Percentiles rank a stretch among this genome's conserved stretches.
Conservation (phyloP, 2,113 vertebrate species). For the Osmerus mordax region DNA sequence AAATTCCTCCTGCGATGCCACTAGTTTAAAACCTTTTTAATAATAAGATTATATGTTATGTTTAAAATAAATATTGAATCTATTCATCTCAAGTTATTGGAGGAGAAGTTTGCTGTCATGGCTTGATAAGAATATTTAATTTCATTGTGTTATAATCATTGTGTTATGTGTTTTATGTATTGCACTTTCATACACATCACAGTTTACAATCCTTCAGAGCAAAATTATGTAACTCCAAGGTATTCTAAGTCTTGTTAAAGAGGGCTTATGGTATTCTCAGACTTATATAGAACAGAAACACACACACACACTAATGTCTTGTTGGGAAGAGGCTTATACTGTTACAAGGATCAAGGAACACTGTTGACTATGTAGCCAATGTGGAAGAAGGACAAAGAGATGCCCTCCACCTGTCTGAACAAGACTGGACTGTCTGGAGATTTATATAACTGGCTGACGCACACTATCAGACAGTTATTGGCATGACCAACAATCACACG, state of each 20-base stretch:
- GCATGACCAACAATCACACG: slow-evolving; percentile 7
- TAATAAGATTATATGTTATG: slow-evolving; percentile 47
- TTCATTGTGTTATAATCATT: background rate
- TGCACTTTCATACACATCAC: too few species aligned
- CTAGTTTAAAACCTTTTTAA: slow-evolving; percentile 42
- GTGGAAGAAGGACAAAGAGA: slow-evolving; percentile 22
- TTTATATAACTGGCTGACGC: slow-evolving; percentile 30
- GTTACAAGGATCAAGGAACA: slow-evolving; percentile 14
- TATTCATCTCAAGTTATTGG: slow-evolving; percentile 11
- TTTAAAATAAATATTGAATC: slow-evolving; percentile 57
- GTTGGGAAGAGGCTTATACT: slow-evolving; percentile 38
- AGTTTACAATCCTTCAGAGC: background rate
- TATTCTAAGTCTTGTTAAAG: background rate
- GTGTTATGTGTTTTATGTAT: too few species aligned
- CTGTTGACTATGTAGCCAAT: slow-evolving; percentile 50
- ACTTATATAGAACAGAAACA: slow-evolving; percentile 3
- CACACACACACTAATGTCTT: background rate
- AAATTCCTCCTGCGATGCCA: slow-evolving; percentile 33
- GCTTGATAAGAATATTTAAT: background rate
- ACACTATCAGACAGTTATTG: slow-evolving; percentile 22
- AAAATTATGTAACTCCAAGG: background rate
- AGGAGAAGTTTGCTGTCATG: background rate
- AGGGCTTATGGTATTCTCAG: background rate
- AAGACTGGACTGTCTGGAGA: slow-evolving; percentile 27
- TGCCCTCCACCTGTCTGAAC: slow-evolving; percentile 37